Base-by-base conservation (phyloP, 2,888 invertebrate species). In the Thysanoteuthis rhombus region DNA sequence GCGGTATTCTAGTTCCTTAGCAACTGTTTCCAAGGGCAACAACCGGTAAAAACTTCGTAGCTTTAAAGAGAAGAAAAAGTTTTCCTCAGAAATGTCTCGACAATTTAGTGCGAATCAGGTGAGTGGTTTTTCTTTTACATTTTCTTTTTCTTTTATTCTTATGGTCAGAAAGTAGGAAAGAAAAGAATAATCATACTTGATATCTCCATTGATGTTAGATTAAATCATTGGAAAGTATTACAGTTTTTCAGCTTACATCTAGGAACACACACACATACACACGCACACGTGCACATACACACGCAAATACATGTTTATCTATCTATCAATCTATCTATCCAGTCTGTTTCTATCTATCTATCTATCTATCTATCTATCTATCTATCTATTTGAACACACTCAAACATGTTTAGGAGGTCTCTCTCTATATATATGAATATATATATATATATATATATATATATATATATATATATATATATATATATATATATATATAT, bases 71-170 rank as follows among this genome's bases (percentile, higher is more conserved):
- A 47, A 93, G 92, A 93, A 52, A 91, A 58, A 45, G 90, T 93
- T n/a, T 22, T 36, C 93, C 58, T 25, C 92, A 94, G 93, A 75
- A 47, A 96, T 96, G 96, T 93, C 95, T 39, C 94, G 95, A 32
- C 95, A 95, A 94, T 96, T 96, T 94, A 96, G 96, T 95, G 96
- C 96, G 91, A 96, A 96, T 94, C 96, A 96, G 96, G 96, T 96
- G 94, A 93, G 95, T 47, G 90, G 39, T 25, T 52, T 42, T 16
- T 38, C 36, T 22, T 91, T 32, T 91, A n/a, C 8, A 40, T 39
- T 40, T 91, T 39, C 19, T 90, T 28, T 36, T 22, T 28, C 6
- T 28, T 19, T 91, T 28, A 39, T 42, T 90, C 8, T 39, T 12
- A 32, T 38, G 8, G 10, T 39, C 2, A 6, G 0, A 90, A 28